A percentile compares a stretch with the other conserved stretches of the same genome.
Evolutionary conservation across 2,888 invertebrate species (phyloP).

Genomic region (Ichneumoninae sp.): DNA sequence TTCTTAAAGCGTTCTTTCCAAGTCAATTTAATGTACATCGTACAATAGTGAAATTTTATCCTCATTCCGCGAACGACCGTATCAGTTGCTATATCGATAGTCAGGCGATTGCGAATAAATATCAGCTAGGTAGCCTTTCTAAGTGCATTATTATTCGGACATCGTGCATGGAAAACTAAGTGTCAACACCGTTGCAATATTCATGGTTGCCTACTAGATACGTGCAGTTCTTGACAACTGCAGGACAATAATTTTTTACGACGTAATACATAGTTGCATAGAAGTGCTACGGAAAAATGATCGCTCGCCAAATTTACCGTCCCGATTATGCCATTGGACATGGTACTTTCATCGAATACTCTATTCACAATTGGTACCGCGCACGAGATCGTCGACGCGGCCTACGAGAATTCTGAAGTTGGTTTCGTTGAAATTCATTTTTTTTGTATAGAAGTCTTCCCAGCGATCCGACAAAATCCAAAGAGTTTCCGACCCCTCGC

Average conservation of each 20-base stretch:
- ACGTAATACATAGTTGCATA: neutral
- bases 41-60: no score
- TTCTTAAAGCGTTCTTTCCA: no score
- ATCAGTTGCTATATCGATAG: neutral
- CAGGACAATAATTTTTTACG: neutral
- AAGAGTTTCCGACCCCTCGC: slow-evolving; percentile 86
- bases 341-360: neutral
- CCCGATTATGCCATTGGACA: neutral
- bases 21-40: no score
- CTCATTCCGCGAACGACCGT: neutral
- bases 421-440: slow-evolving; percentile 85
- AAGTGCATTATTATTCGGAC: neutral
- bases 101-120: neutral
- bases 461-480: slow-evolving; percentile 89
- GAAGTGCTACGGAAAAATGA: neutral
- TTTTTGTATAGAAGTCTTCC: slow-evolving; percentile 88
- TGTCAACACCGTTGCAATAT: neutral
- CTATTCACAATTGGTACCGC: slow-evolving; percentile 83
- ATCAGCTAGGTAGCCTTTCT: neutral
- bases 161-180: neutral
- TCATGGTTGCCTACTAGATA: neutral
- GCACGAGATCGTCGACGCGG: slow-evolving; percentile 85
- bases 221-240: neutral
- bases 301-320: neutral
- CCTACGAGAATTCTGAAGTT: slow-evolving; percentile 90